Conservation (phyloP, 2,888 invertebrate genomes). For the Drosophila peninsularis region DNA sequence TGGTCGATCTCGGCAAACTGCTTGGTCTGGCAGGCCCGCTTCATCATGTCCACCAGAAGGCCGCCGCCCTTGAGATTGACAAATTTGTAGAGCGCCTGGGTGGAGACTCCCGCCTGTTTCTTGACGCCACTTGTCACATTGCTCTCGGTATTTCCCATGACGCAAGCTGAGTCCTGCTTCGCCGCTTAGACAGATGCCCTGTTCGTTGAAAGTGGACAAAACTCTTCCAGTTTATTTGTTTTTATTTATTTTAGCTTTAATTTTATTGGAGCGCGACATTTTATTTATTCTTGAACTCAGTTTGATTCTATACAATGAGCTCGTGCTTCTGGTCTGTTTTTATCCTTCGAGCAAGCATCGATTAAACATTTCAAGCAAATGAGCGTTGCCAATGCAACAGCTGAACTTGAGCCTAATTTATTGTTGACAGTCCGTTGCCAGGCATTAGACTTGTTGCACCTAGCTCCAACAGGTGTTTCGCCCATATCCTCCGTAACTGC, state of each 20-base stretch:
- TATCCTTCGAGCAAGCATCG: slow-evolving; percentile 62
- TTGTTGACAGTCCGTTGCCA: slow-evolving; percentile 67
- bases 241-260: slow-evolving; percentile 5
- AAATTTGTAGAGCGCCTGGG: slow-evolving; percentile 93
- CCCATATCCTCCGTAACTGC: slow-evolving; percentile 8
- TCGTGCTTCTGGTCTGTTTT: slow-evolving; percentile 45
- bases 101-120: slow-evolving; percentile 95
- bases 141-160: slow-evolving; percentile 93
- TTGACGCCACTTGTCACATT: slow-evolving; percentile 97
- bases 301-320: slow-evolving; percentile 16
- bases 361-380: slow-evolving; percentile 62
- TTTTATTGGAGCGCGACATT: slow-evolving; percentile 64
- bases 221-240: neutral
- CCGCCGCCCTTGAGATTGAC: slow-evolving; percentile 97
- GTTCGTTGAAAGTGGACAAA: slow-evolving; percentile 14
- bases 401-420: slow-evolving; percentile 70
- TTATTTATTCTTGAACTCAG: slow-evolving; percentile 25
- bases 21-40: slow-evolving; percentile 94
- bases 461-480: slow-evolving; percentile 39
- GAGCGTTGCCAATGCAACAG: slow-evolving; percentile 74
- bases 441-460: slow-evolving; percentile 64
- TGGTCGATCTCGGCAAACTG: slow-evolving; percentile 96
- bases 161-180: neutral
- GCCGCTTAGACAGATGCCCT: too few species aligned
- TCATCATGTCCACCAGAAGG: slow-evolving; percentile 96